Conservation (phyloP, 2,888 invertebrate genomes). For the Reticulitermes lucifugus region DNA sequence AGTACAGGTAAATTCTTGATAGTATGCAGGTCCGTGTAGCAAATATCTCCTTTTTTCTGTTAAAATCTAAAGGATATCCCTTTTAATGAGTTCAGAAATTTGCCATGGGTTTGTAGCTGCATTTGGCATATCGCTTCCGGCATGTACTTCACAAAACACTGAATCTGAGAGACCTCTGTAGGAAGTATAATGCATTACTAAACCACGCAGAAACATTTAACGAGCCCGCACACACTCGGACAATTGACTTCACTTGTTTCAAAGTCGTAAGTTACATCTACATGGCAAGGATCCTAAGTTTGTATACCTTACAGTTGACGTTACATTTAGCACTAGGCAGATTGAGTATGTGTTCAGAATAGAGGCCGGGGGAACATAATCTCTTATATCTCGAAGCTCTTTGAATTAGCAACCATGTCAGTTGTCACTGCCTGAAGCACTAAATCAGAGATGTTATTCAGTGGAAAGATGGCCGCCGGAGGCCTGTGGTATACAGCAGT, state of each 20-base stretch:
- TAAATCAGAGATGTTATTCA: slow-evolving; percentile 19
- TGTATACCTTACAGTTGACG: background rate
- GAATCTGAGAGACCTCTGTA: too few species aligned
- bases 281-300: background rate
- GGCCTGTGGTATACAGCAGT: background rate
- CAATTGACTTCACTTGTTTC: background rate
- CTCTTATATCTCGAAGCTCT: background rate
- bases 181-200: background rate
- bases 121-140: too few species aligned
- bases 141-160: too few species aligned
- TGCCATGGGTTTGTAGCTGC: too few species aligned
- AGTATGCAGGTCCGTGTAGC: too few species aligned
- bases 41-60: too few species aligned
- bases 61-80: too few species aligned
- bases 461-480: background rate
- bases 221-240: background rate
- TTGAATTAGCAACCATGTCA: slow-evolving; percentile 16
- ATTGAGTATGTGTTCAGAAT: too few species aligned
- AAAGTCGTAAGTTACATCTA: background rate
- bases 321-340: background rate
- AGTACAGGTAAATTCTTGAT: too few species aligned
- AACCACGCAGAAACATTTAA: background rate
- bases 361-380: background rate
- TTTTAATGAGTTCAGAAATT: too few species aligned
- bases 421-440: background rate